phyloP scores from a whole-genome alignment of 1,140 invertebrate species.

The Zaprionus lachaisei region DNA sequence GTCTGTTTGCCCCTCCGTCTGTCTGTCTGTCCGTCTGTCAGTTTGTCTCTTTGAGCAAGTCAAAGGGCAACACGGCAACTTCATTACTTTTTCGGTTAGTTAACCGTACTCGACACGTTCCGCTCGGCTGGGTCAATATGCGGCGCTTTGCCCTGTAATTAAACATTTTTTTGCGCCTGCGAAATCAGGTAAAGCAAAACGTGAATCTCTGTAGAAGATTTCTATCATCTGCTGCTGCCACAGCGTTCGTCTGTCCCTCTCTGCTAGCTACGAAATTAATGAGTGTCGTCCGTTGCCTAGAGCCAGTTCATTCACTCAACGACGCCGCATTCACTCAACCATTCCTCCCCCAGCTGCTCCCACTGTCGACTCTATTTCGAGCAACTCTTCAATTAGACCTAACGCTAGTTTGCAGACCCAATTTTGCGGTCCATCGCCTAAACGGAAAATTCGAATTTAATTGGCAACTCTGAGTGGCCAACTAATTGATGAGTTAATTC shows the following conservation, averaged over 20 bases:
- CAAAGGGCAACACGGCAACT: constrained; percentile 60
- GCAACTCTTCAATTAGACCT: constrained; percentile 63
- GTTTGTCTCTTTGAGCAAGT: constrained; percentile 30
- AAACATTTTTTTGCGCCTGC: constrained; percentile 57
- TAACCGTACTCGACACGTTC: constrained; percentile 78
- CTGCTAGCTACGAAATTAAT: constrained; percentile 56
- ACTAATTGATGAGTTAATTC: constrained; percentile 64
- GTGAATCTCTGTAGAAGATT: constrained; percentile 51
- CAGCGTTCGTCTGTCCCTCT: background rate
- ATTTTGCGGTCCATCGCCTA: constrained; percentile 33
- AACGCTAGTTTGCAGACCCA: constrained; percentile 54
- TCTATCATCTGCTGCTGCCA: constrained; percentile 23
- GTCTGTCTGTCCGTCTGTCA: constrained; percentile 1
- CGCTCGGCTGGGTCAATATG: constrained; percentile 72
- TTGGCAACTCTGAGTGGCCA: constrained; percentile 64
- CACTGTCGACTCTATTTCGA: constrained; percentile 12
- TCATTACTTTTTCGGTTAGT: constrained; percentile 70
- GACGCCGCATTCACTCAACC: background rate
- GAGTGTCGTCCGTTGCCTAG: constrained; percentile 50
- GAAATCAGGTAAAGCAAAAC: constrained; percentile 38
- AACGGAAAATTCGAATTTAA: constrained; percentile 63
- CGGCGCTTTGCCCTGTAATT: constrained; percentile 67
- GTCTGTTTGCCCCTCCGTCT: constrained; percentile 14
- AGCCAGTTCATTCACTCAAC: constrained; percentile 59
- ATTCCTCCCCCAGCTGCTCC: background rate